Base-by-base conservation (phyloP, 2,797 vertebrate species). In the Iguana delicatissima region DNA sequence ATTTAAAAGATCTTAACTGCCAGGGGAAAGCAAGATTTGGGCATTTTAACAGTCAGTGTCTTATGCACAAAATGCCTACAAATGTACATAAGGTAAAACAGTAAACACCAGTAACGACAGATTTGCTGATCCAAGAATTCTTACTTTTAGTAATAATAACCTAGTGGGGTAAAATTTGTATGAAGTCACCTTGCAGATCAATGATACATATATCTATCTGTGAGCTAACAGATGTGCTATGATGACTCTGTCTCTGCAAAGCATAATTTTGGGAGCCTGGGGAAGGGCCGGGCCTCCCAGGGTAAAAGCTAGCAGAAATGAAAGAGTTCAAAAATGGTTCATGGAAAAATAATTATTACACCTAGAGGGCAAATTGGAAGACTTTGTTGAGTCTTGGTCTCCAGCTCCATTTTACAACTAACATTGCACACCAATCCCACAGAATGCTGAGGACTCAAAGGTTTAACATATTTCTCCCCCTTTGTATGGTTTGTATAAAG, bases 361-460 rank as follows among this genome's bases (percentile, higher is more conserved):
- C 81, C 94, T 93, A 38, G 42, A 93, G 84, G 92, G 86, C 52
- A 94, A 92, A 26, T 91, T 94, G 91, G 76, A 93, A 90, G 73
- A 94, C 86, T 94, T 94, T 90, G 84, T 94, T 95, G 57, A 93
- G 94, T 92, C 86, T 95, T 95, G 52, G 85, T 89, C 81, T 95
- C 84, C 64, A 64, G 88, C 89, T 95, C 92, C 0, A 0, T 89
- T 95, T 95, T 95, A 91, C 85, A 87, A 89, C 93, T 94, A 50
- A 95, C 69, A 92, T 64, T 32, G 81, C 86, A 93, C 80, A 93
- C 84, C 90, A 92, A 93, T 95, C 93, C 94, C 91, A 89, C 79
- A 72, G n/a, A 94, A 94, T 91, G 29, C 81, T 87, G 24, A 42
- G 72, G 85, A 83, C 95, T 72, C 38, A 46, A 93, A 93, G 93